Conservation (phyloP, 2,888 invertebrate species). For the Eilema griseolum region DNA sequence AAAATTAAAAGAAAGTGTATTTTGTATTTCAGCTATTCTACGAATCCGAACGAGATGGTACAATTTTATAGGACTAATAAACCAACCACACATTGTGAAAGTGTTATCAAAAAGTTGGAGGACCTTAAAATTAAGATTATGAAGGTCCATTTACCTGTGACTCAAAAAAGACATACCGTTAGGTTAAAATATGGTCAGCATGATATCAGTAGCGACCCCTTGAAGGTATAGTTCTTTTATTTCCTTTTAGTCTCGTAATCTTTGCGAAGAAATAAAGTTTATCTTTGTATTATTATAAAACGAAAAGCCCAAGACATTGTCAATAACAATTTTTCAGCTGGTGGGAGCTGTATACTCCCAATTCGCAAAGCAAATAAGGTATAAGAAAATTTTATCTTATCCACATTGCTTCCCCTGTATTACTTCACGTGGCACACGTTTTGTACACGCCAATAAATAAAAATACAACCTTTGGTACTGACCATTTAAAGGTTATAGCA, state of each 20-base stretch:
- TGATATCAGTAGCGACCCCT: slow-evolving; percentile 67
- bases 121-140: slow-evolving; percentile 48
- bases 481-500: too few relatives aligned
- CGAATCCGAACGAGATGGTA: slow-evolving; percentile 82
- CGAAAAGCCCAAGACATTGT: too few relatives aligned
- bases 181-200: slow-evolving; percentile 59
- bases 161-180: slow-evolving; percentile 39
- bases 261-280: neutral
- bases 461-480: too few relatives aligned
- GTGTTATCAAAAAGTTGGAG: slow-evolving; percentile 54
- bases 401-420: too few relatives aligned
- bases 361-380: too few relatives aligned
- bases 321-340: too few relatives aligned
- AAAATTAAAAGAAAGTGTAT: too few relatives aligned
- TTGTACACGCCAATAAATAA: too few relatives aligned
- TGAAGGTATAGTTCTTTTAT: slow-evolving; percentile 63
- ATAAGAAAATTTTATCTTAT: too few relatives aligned
- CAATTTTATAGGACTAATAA: slow-evolving; percentile 46
- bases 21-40: slow-evolving; percentile 79
- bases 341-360: too few relatives aligned
- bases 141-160: slow-evolving; percentile 55
- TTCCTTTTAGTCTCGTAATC: neutral
- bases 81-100: slow-evolving; percentile 31
- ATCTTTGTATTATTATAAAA: too few relatives aligned
- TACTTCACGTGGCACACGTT: too few relatives aligned